Evolutionary conservation across 37 sponge, comb jelly and placozoan species (phyloP).

Genomic region (Spongilla lacustris): DNA sequence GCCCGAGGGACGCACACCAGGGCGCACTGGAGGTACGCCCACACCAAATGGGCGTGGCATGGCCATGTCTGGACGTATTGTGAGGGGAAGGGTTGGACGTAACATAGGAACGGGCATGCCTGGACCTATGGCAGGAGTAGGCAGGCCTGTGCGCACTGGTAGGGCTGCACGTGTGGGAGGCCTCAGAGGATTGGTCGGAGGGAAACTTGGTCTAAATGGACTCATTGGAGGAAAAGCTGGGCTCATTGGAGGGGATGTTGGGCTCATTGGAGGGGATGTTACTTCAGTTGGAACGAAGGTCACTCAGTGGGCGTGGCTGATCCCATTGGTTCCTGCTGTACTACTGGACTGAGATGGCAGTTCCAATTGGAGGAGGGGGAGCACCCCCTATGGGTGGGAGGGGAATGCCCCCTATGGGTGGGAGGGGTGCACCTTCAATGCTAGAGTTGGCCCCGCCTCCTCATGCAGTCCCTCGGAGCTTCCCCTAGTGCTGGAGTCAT

Average conservation of each 20-base stretch:
- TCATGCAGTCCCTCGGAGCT: no score
- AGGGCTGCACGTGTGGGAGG: no score
- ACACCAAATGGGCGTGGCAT: no score
- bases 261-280: background rate
- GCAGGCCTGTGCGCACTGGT: no score
- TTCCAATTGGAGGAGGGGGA: slow-evolving; percentile 1
- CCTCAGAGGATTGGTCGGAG: no score
- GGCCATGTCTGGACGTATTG: no score
- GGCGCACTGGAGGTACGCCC: no score
- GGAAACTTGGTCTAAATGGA: background rate
- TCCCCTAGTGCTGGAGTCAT: slow-evolving; percentile 21
- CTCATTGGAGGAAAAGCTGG: background rate
- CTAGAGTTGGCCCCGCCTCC: background rate
- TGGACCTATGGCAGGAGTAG: no score
- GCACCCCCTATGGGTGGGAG: no score
- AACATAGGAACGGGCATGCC: no score
- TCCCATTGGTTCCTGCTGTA: background rate
- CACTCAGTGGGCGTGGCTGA: background rate
- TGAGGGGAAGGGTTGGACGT: no score
- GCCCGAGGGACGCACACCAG: no score
- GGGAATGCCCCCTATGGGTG: slow-evolving; percentile 11
- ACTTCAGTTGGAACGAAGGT: slow-evolving; percentile 7
- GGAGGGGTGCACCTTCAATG: slow-evolving; percentile 27
- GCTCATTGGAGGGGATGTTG: background rate
- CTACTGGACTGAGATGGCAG: background rate